Percentiles rank a stretch among this genome's conserved stretches.
Evolutionary conservation across 2,888 invertebrate genomes (phyloP).

Genomic region (Xanthia icteritia): DNA sequence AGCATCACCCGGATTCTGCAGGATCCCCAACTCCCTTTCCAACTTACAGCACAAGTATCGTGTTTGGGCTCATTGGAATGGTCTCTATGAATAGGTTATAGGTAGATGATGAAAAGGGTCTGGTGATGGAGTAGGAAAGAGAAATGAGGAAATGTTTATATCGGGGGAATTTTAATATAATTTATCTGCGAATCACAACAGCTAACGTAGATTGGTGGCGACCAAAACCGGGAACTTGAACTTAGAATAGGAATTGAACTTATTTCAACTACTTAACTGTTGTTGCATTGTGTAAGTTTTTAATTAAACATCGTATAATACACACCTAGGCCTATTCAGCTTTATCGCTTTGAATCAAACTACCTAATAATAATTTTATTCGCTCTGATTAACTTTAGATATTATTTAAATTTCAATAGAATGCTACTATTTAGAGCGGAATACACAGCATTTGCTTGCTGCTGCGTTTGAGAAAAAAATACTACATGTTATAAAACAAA

Average conservation of each 20-base stretch:
- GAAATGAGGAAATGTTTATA: no score
- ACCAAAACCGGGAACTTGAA: not conserved
- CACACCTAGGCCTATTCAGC: not conserved
- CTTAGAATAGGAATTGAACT: no score
- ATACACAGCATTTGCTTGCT: not conserved
- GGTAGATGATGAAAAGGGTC: no score
- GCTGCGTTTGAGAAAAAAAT: not conserved
- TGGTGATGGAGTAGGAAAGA: no score
- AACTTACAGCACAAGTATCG: no score
- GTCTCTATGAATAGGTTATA: no score
- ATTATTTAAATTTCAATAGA: slow-evolving; percentile 22
- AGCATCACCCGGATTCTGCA: no score
- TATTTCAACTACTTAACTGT: not conserved
- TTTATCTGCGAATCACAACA: not conserved
- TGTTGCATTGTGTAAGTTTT: not conserved
- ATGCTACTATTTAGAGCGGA: slow-evolving; percentile 30
- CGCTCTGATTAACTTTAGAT: slow-evolving; percentile 43
- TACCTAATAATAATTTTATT: slow-evolving; percentile 34
- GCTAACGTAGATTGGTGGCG: not conserved
- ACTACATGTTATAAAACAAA: no score
- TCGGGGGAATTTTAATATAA: no score
- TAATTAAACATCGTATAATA: not conserved
- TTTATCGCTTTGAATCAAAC: slow-evolving; percentile 21
- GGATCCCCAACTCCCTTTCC: no score
- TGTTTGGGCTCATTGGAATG: no score